Percentiles rank a stretch among this genome's conserved stretches.
Evolutionary conservation across 2,113 vertebrate species (phyloP).

Genomic region (Buteo buteo): DNA sequence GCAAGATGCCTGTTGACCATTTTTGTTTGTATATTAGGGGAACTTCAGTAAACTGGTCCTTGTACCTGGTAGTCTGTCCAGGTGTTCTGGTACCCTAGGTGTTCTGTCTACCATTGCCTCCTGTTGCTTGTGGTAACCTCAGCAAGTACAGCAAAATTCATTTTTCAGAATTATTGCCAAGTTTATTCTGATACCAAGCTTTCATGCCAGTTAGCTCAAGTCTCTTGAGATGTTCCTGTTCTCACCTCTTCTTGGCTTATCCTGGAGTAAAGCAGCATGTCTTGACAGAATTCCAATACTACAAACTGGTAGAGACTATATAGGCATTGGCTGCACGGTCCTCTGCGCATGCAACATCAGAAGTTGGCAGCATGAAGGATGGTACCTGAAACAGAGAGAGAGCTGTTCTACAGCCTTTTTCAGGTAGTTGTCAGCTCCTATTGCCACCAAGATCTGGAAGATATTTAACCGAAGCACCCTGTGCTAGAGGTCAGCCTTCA

Average conservation of each 20-base stretch:
- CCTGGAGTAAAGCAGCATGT: neutral
- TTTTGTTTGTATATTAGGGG: neutral
- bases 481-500: neutral
- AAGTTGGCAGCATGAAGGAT: rapidly evolving
- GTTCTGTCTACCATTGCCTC: neutral
- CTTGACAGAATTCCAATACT: neutral
- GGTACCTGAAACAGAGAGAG: too few species aligned
- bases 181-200: neutral
- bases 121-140: neutral
- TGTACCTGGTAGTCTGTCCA: neutral
- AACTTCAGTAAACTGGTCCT: neutral
- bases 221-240: neutral
- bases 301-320: rapidly evolving
- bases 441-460: neutral
- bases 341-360: neutral
- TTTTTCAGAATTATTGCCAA: neutral
- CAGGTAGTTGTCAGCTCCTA: neutral
- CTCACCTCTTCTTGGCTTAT: neutral
- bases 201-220: neutral
- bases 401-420: neutral
- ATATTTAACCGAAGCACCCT: neutral
- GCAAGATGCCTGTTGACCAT: neutral
- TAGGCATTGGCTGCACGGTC: neutral
- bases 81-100: neutral
- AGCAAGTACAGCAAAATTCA: neutral